Percentiles rank a stretch among this genome's conserved stretches.
Evolutionary conservation across 2,113 vertebrate genomes (phyloP).

Genomic region (Lophius piscatorius): DNA sequence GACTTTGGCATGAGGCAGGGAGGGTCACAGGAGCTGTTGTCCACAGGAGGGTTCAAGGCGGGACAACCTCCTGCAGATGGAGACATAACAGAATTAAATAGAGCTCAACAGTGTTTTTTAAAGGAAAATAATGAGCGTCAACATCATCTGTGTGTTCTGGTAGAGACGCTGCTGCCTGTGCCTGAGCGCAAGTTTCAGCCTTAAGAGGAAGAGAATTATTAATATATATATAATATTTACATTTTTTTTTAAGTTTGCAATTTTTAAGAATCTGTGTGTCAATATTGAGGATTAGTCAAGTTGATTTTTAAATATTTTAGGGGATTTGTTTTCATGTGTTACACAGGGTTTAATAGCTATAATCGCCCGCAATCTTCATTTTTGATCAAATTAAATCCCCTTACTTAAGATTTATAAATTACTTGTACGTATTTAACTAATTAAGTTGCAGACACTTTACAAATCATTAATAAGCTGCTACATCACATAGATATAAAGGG

Average conservation of each 20-base stretch:
- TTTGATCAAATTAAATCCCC: too few species aligned
- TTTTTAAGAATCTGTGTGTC: too few species aligned
- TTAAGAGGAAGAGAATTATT: too few species aligned
- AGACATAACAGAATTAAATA: slow-evolving; percentile 26
- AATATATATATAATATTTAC: too few species aligned
- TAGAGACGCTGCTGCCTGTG: not conserved
- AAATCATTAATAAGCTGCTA: too few species aligned
- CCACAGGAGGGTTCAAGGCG: slow-evolving; percentile 82
- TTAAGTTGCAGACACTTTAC: too few species aligned
- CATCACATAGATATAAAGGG: too few species aligned
- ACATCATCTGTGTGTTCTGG: not conserved
- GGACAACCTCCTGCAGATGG: slow-evolving; percentile 90
- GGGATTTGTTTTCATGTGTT: not conserved
- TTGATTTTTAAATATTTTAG: slow-evolving; percentile 18
- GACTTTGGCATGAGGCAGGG: slow-evolving; percentile 89
- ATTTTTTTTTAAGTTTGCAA: too few species aligned
- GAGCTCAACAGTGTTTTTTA: not conserved
- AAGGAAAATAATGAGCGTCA: not conserved
- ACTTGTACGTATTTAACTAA: too few species aligned
- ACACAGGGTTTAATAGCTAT: slow-evolving; percentile 4
- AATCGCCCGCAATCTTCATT: slow-evolving; percentile 36
- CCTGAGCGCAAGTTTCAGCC: too few species aligned
- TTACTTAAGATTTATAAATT: too few species aligned
- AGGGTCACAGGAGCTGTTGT: slow-evolving; percentile 90
- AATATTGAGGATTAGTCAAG: too few species aligned